phyloP scores from a whole-genome alignment of 2,113 vertebrate genomes.

The Lepisosteus osseus region DNA sequence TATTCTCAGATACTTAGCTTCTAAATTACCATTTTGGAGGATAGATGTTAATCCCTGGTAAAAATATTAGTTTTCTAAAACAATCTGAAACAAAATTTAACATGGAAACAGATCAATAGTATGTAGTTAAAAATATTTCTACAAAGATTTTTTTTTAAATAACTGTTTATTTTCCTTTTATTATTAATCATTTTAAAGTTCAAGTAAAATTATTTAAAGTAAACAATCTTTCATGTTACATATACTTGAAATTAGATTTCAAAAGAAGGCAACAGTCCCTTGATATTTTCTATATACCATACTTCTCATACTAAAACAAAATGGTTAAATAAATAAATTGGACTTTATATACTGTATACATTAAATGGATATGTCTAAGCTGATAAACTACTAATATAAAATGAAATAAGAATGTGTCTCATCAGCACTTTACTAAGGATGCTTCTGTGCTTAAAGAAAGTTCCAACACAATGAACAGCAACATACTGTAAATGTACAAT shows the following conservation, averaged over 20 bases:
- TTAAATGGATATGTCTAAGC: constrained; percentile 61
- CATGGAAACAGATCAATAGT: constrained; percentile 32
- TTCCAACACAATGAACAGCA: constrained; percentile 37
- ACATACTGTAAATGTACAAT: constrained; percentile 5
- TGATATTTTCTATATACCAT: constrained; percentile 23
- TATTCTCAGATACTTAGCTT: not conserved
- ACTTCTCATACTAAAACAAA: constrained; percentile 26
- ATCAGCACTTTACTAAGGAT: constrained; percentile 49
- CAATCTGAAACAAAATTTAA: constrained; percentile 29
- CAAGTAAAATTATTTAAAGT: constrained; percentile 11
- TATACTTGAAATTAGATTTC: constrained; percentile 51
- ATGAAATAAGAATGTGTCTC: constrained; percentile 48
- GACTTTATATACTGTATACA: constrained; percentile 31
- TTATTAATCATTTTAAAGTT: constrained; percentile 33
- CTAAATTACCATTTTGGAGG: not conserved
- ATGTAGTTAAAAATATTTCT: not conserved
- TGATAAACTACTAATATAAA: constrained; percentile 39
- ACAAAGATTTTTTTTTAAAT: constrained; percentile 25
- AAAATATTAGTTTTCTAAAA: constrained; percentile 8
- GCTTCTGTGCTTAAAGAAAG: constrained; percentile 41
- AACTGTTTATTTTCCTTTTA: constrained; percentile 24
- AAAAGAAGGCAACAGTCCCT: constrained; percentile 27
- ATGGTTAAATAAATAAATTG: too few relatives aligned
- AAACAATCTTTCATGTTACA: constrained; percentile 33
- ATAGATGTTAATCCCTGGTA: not conserved